A percentile compares a stretch with the other conserved stretches of the same genome.
Conservation (phyloP, 1,140 invertebrate genomes). For the Delia radicum region DNA sequence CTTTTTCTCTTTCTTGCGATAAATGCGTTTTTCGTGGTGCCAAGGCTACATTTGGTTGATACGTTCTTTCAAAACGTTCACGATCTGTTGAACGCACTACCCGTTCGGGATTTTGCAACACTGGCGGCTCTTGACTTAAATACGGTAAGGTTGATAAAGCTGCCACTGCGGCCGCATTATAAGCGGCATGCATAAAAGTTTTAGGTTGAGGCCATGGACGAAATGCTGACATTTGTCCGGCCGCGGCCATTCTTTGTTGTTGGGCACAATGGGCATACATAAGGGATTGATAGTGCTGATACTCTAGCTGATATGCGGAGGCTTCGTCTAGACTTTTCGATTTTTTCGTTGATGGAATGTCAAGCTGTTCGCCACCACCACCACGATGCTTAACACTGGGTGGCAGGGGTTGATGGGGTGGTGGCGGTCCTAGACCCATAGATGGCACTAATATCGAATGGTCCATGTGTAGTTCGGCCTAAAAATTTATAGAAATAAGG, state of each 20-base stretch:
- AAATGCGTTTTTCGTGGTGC: slow-evolving; percentile 63
- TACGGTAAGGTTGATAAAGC: slow-evolving; percentile 59
- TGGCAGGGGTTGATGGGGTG: slow-evolving; percentile 34
- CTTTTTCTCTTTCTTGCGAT: slow-evolving; percentile 41
- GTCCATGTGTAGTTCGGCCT: slow-evolving; percentile 47
- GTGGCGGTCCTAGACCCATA: slow-evolving; percentile 29
- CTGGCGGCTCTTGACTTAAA: slow-evolving; percentile 74
- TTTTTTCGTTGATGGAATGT: slow-evolving; percentile 60
- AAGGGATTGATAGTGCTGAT: slow-evolving; percentile 42
- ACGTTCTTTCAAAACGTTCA: slow-evolving; percentile 75
- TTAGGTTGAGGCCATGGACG: slow-evolving; percentile 56
- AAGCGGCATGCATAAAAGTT: slow-evolving; percentile 37
- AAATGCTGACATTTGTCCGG: slow-evolving; percentile 55
- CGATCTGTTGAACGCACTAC: slow-evolving; percentile 82
- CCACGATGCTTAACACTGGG: slow-evolving; percentile 45
- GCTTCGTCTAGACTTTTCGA: slow-evolving; percentile 34
- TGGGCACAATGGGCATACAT: slow-evolving; percentile 51
- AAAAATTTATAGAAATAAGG: slow-evolving; percentile 19
- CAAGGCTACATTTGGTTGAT: slow-evolving; percentile 82
- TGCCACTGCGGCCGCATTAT: slow-evolving; percentile 34
- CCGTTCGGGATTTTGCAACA: slow-evolving; percentile 81
- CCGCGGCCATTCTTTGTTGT: slow-evolving; percentile 31
- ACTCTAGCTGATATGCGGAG: slow-evolving; percentile 37
- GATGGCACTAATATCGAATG: slow-evolving; percentile 34
- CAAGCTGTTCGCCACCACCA: slow-evolving; percentile 58